These are phyloP conservation scores for Lophotis ruficrista DNA, from an alignment of 2,113 vertebrate species.

Conservation along the genomic window DNA sequence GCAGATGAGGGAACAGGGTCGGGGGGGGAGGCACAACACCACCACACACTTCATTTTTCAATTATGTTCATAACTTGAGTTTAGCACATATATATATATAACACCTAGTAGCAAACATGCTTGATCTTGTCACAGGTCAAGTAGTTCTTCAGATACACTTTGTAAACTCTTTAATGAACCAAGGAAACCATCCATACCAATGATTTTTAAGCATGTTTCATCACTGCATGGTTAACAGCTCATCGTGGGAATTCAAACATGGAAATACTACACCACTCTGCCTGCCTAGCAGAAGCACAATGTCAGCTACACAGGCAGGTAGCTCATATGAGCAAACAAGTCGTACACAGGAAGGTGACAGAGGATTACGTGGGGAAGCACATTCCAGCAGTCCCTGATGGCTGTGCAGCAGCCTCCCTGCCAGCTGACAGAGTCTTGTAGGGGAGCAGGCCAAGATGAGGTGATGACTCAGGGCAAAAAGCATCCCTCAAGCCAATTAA, in stretches of 20 bases:
- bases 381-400: background rate
- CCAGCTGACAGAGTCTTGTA: background rate
- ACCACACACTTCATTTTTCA: background rate
- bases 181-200: background rate
- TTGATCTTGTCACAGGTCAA: background rate
- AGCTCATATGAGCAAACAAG: background rate
- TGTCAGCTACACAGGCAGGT: background rate
- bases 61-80: background rate
- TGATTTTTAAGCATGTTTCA: background rate
- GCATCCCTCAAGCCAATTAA: background rate
- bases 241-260: background rate
- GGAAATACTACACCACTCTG: background rate
- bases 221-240: background rate
- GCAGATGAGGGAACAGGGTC: no score
- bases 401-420: background rate
- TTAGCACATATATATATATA: background rate
- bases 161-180: background rate
- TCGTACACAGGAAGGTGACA: background rate
- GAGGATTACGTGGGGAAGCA: background rate
- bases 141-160: background rate
- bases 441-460: no score
- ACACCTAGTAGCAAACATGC: background rate
- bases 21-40: no score
- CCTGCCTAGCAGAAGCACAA: background rate
- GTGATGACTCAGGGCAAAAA: background rate